Base-by-base conservation (phyloP, 1,140 invertebrate genomes). In the Aphidius gifuensis region DNA sequence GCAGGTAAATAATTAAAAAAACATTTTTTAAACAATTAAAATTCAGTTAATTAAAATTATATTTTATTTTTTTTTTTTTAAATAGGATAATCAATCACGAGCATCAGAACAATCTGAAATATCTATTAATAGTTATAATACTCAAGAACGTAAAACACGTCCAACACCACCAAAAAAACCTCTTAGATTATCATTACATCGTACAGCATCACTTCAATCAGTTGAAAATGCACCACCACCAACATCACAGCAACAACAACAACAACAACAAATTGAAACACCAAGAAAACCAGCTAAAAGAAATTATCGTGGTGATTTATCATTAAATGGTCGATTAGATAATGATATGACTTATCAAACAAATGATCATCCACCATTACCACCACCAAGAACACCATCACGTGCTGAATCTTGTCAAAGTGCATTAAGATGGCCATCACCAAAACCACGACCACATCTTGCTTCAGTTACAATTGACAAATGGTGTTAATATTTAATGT, bases 141-240 rank as follows among this genome's bases (percentile, higher is more conserved):
- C 68, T 0, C 71, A 75, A n/a, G 74, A 80, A 32, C 62, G 72
- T 4, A 84, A 76, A 68, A 82, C 81, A 3, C 79, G 88, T 42
- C 91, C 91, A 5, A 87, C 87, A 16, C 92, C 92, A 5, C 92
- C 92, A 16, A 89, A 92, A 69, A 94, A 94, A 72, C 92, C 92
- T 0, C 70, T 93, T 1, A 80, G 92, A 5, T 74, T 94, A 4
- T 93, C 91, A 1, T 75, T 94, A 2, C 92, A 93, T 71, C 85
- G 91, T 66, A 90, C 92, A 0, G 84, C 88, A 8, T 93, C 91
- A 78, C 82, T 92, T 21, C 91, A 93, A 68, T 92, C 90, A 0
- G 85, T 92, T 0, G 87, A 85, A 62, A 82, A 80, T 39, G 44
- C 72, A 5, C 66, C 69, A 6, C 60, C 69, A 21, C 9, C 56